These are phyloP conservation scores for Eueremaeus valkanovi DNA, from an alignment of 2,888 invertebrate species.

Conservation along the genomic window DNA sequence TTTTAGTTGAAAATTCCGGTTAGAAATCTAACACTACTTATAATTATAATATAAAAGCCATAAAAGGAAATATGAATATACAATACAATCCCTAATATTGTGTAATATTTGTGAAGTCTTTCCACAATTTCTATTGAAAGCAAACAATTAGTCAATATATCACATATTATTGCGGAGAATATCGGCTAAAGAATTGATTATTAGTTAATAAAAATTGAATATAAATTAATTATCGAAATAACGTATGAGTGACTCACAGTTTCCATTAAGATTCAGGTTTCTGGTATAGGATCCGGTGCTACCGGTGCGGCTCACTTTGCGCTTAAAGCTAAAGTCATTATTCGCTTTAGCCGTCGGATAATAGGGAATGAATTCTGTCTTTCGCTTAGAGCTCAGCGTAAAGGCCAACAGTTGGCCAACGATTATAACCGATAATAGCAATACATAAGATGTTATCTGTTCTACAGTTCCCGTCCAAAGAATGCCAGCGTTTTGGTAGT, in stretches of 20 bases:
- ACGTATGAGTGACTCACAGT: not conserved
- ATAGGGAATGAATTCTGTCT: not conserved
- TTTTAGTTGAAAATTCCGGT: no score
- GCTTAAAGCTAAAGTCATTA: not conserved
- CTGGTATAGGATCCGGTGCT: not conserved
- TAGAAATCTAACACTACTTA: no score
- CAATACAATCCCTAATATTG: no score
- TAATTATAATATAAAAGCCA: no score
- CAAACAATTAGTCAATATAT: not conserved
- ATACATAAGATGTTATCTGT: not conserved
- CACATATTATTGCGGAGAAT: not conserved
- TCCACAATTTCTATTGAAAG: not conserved
- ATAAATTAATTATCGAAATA: not conserved
- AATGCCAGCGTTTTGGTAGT: not conserved
- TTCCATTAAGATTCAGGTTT: not conserved
- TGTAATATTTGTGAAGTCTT: not conserved
- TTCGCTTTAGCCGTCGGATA: not conserved
- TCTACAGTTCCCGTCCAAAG: not conserved
- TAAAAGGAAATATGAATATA: no score
- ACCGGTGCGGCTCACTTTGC: not conserved
- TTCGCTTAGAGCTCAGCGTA: not conserved
- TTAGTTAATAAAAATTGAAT: not conserved
- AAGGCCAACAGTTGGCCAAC: not conserved
- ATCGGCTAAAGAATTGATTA: not conserved
- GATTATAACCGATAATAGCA: not conserved